Evolutionary conservation across 35 echinoderm and acorn worm species (phyloP), one percentile per base, ranked within the genome.

Genomic region (Amphiura filiformis): DNA sequence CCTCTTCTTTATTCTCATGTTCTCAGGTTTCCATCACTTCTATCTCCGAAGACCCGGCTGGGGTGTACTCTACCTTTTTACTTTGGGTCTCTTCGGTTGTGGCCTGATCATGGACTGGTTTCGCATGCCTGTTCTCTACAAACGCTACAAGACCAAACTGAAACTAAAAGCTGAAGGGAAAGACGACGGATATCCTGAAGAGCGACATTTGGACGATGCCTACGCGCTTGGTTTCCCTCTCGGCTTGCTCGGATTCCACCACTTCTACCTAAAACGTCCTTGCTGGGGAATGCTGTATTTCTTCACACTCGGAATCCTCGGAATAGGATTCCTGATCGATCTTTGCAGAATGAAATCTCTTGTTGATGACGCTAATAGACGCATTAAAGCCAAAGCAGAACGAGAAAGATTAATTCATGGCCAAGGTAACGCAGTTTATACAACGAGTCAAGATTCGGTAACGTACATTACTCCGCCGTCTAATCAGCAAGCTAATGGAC

Each of bases 181-280:
- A 36, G 37, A 75, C 49, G 47, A 85, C 61, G 61, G 61, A 2
- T 70, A 13, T 23, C 61, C 61, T 70, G 61, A 56, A 83, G 39
- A 57, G 1, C 34, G 39, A 13, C 34, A 83, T 1, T 40, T 89
- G 1, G 87, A 65, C 26, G 86, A 93, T 64, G 81, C 86, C 61
- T 93, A 93, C 49, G 38, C 83, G 33, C 11, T 93, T 11, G 80
- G 76, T 31, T 57, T 93, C 77, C 91, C 91, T 0, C 64, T 93
- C 18, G 91, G 91, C 1, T 13, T 93, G 9, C n/a, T 93, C 20
- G 92, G 92, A 13, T 39, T 93, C 77, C 92, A 93, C 39, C 92
- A 93, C 49, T 93, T 93, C 40, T 93, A 93, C 77, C 83, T 93
- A 0, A 41, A 79, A 42, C 84, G 84, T 32, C 36, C 34, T 17